Evolutionary conservation across 2,888 invertebrate genomes (phyloP).

Genomic region (Lypha dubia): DNA sequence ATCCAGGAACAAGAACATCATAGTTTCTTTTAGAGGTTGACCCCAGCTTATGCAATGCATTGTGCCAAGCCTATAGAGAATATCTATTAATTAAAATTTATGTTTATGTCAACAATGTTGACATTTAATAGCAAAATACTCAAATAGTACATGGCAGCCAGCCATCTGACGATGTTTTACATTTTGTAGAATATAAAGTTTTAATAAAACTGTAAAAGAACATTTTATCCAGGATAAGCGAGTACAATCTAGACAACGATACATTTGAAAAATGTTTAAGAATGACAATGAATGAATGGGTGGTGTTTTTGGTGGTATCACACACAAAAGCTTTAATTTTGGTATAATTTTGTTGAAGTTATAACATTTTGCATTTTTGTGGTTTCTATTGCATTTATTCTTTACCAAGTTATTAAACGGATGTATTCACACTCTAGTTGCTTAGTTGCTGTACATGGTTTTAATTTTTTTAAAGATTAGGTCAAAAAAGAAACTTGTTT

Average conservation of each 20-base stretch:
- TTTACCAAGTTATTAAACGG: background rate
- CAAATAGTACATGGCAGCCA: conserved; percentile 63
- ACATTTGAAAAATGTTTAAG: background rate
- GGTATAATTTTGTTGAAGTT: conserved; percentile 23
- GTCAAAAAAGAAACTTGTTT: conserved; percentile 46
- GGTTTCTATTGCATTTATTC: conserved; percentile 41
- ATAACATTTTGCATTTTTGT: conserved; percentile 25
- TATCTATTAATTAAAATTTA: too few species aligned
- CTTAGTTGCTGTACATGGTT: background rate
- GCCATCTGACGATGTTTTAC: conserved; percentile 54
- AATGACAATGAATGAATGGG: background rate
- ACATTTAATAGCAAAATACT: conserved; percentile 63
- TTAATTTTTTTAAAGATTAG: conserved; percentile 63
- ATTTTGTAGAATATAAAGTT: conserved; percentile 48
- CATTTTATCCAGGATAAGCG: background rate
- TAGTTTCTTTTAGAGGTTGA: too few species aligned
- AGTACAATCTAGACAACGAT: background rate
- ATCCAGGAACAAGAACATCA: too few species aligned
- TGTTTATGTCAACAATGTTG: conserved; percentile 47
- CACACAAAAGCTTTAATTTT: conserved; percentile 29
- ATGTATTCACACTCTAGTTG: background rate
- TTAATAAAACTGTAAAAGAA: conserved; percentile 14
- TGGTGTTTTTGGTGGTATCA: background rate
- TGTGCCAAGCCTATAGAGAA: too few species aligned
- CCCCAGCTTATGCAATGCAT: too few species aligned